Percentiles rank a stretch among this genome's conserved stretches.
These are phyloP conservation scores for Mustela nigripes DNA, from an alignment of 2,113 vertebrate genomes.

Conservation along the genomic window DNA sequence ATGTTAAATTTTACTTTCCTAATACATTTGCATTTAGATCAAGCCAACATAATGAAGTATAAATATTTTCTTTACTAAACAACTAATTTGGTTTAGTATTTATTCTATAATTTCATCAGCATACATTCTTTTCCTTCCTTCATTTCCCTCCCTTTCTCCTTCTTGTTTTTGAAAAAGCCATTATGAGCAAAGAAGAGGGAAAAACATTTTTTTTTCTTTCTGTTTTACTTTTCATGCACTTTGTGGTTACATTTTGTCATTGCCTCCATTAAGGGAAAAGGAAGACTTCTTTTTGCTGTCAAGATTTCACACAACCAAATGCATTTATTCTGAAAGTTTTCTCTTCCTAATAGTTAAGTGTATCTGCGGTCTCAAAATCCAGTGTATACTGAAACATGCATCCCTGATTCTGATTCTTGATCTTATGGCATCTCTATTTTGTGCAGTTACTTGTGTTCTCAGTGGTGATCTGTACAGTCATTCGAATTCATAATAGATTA, in stretches of 20 bases:
- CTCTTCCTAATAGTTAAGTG: not conserved
- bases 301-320: not conserved
- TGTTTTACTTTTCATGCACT: not conserved
- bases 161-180: not conserved
- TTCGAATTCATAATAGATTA: not conserved
- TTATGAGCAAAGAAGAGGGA: not conserved
- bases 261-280: not conserved
- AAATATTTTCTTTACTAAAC: not conserved
- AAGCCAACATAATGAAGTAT: not conserved
- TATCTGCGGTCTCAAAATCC: not conserved
- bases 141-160: not conserved
- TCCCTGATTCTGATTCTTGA: not conserved
- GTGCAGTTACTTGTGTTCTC: not conserved
- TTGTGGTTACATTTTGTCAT: not conserved
- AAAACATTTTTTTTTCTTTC: not conserved
- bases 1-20: not conserved
- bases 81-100: not conserved
- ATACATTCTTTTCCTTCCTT: not conserved
- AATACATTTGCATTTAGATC: not conserved
- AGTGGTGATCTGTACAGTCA: not conserved
- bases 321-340: not conserved
- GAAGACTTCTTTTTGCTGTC: not conserved
- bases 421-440: not conserved
- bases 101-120: not conserved
- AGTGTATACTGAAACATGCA: not conserved